These are phyloP conservation scores for Scatophagus argus DNA, from an alignment of 2,113 vertebrate genomes.

Conservation along the genomic window DNA sequence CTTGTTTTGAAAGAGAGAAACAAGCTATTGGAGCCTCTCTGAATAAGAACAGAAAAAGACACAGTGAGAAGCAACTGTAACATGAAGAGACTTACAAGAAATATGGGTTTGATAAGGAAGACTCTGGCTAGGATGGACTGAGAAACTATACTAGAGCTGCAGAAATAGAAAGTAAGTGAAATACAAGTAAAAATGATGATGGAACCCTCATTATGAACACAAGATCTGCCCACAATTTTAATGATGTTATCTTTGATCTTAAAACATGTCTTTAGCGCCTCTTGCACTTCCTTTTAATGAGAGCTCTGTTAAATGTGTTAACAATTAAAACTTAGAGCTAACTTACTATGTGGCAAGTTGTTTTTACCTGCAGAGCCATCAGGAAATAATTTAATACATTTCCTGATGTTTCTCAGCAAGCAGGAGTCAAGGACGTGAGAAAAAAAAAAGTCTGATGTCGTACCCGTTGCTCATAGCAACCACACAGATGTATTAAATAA, in stretches of 20 bases:
- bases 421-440: neutral
- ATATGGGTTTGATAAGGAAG: neutral
- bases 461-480: slow-evolving; percentile 60
- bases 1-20: neutral
- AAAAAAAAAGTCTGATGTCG: slow-evolving; percentile 21
- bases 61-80: neutral
- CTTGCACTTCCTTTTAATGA: slow-evolving; percentile 34
- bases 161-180: no score
- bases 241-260: slow-evolving; percentile 44
- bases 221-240: slow-evolving; percentile 33
- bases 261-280: slow-evolving; percentile 19
- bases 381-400: slow-evolving; percentile 5
- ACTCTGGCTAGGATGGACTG: neutral
- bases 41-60: neutral
- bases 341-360: neutral
- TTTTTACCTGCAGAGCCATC: slow-evolving; percentile 12
- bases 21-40: neutral
- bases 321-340: neutral
- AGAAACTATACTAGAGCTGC: neutral
- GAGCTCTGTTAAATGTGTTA: slow-evolving; percentile 20
- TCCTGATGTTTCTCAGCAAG: slow-evolving; percentile 8
- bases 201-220: slow-evolving; percentile 21
- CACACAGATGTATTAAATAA: slow-evolving; percentile 28
- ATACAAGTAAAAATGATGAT: neutral
- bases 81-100: neutral